Conservation (phyloP, 2,113 vertebrate genomes). For the Myodes glareolus region DNA sequence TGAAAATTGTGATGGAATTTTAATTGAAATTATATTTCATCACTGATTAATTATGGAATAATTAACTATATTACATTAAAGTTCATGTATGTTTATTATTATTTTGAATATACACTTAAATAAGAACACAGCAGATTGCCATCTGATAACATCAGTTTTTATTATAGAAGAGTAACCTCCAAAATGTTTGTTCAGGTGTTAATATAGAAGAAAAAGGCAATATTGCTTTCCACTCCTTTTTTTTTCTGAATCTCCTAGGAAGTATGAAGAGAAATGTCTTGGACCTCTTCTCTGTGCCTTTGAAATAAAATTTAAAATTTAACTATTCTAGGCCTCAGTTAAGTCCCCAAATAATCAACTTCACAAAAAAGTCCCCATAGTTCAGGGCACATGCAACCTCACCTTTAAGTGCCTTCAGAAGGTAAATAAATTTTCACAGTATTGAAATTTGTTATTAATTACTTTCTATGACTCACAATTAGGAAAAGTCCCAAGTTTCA, state of each 20-base stretch:
- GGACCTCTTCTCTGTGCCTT: background rate
- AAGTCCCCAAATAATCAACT: background rate
- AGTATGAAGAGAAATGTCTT: background rate
- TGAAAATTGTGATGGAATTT: slow-evolving; percentile 20
- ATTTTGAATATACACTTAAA: background rate
- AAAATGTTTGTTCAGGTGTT: background rate
- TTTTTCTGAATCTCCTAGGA: background rate
- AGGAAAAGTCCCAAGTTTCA: background rate
- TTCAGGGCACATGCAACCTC: background rate
- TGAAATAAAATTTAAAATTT: slow-evolving; percentile 10
- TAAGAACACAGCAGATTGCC: background rate
- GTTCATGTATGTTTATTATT: background rate
- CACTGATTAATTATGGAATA: background rate
- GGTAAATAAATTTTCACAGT: slow-evolving; percentile 17
- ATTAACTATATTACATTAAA: background rate
- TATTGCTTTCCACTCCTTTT: background rate
- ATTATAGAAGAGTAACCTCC: background rate
- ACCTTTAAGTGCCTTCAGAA: background rate
- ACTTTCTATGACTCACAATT: background rate
- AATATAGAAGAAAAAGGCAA: background rate
- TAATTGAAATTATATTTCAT: slow-evolving; percentile 8
- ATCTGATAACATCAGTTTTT: background rate
- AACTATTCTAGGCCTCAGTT: background rate
- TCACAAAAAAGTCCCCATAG: background rate
- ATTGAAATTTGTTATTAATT: slow-evolving; percentile 1